Percentiles rank a stretch among this genome's conserved stretches.
Evolutionary conservation across 2,113 vertebrate genomes (phyloP).

Genomic region (Pontoporia blainvillei): DNA sequence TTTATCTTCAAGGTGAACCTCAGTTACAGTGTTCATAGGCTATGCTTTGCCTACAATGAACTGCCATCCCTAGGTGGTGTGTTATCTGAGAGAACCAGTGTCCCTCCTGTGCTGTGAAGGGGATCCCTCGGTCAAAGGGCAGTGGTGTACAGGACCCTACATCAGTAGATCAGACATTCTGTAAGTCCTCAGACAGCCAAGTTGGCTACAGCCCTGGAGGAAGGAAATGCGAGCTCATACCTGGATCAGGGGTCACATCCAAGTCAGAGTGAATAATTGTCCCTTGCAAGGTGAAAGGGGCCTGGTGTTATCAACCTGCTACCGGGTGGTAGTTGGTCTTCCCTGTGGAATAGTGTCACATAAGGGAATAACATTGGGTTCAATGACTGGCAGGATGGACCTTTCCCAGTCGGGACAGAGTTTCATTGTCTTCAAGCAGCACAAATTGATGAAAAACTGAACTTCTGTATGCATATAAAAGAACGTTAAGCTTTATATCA

Average conservation of each 20-base stretch:
- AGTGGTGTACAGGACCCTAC: fast-evolving
- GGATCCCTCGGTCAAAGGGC: neutral
- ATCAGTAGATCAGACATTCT: neutral
- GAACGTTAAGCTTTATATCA: neutral
- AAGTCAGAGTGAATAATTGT: neutral
- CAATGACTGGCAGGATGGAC: neutral
- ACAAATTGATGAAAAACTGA: neutral
- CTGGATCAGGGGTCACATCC: neutral
- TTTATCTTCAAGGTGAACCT: neutral
- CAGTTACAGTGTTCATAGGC: too few species aligned
- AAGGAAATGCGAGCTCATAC: neutral
- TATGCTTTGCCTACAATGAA: neutral
- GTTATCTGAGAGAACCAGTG: neutral
- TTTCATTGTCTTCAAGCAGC: neutral
- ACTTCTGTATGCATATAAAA: neutral
- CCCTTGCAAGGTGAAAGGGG: too few species aligned
- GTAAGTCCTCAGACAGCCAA: neutral
- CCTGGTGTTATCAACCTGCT: neutral
- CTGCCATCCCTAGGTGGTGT: neutral
- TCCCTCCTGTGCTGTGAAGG: fast-evolving
- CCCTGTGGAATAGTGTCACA: neutral
- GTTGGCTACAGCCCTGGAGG: neutral
- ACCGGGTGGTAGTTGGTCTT: neutral
- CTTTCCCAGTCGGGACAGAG: neutral
- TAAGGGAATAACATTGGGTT: neutral